These are phyloP conservation scores for Eupithecia dodoneata DNA, from an alignment of 2,888 invertebrate species.

Conservation along the genomic window DNA sequence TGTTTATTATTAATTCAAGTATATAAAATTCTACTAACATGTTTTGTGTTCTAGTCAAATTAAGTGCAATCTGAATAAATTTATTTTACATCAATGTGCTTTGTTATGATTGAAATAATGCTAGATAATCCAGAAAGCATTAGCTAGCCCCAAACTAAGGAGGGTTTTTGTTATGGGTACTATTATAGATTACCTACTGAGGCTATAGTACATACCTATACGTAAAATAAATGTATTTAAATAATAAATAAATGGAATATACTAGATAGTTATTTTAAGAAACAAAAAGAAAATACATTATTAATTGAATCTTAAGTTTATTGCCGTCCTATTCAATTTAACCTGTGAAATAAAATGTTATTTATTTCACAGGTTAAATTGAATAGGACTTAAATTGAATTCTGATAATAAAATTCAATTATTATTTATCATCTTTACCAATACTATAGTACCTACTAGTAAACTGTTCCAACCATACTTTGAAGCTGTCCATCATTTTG, in stretches of 20 bases:
- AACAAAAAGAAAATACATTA: background rate
- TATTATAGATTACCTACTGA: too few relatives aligned
- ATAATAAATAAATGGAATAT: too few relatives aligned
- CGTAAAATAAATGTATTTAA: too few relatives aligned
- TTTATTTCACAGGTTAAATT: background rate
- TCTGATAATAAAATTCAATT: background rate
- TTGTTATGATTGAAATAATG: background rate
- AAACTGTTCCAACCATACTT: slow-evolving; percentile 71
- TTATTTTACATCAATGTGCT: slow-evolving; percentile 8
- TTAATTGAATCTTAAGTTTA: background rate
- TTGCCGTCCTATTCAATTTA: too few relatives aligned
- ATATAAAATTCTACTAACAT: slow-evolving; percentile 23
- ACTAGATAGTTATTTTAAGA: too few relatives aligned
- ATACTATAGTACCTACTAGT: slow-evolving; percentile 49
- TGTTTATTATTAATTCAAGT: slow-evolving; percentile 4
- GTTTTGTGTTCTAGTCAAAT: slow-evolving; percentile 57
- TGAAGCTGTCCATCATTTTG: slow-evolving; percentile 66
- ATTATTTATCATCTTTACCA: background rate
- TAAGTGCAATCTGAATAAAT: slow-evolving; percentile 38
- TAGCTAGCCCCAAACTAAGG: background rate
- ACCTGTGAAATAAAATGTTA: too few relatives aligned
- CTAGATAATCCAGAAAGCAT: background rate
- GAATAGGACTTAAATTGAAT: background rate
- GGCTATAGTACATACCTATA: too few relatives aligned
- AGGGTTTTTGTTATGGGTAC: too few relatives aligned